Evolutionary conservation across 2,888 invertebrate species (phyloP).

Genomic region (Drosophila helvetica): DNA sequence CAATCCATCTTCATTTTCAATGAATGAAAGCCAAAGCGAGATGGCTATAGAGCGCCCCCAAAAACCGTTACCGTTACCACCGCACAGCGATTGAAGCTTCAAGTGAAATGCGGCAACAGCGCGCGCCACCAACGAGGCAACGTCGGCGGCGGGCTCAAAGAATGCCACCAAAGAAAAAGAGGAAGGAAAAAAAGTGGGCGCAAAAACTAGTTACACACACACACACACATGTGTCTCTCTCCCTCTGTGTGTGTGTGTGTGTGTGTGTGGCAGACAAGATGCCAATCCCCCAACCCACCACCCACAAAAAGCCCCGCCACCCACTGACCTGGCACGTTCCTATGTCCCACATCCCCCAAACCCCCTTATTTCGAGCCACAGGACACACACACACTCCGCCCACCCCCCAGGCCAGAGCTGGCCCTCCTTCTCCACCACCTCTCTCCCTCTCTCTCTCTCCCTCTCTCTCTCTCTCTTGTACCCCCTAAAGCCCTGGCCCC

Average conservation of each 20-base stretch:
- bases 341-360: not conserved
- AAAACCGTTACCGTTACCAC: constrained; percentile 6
- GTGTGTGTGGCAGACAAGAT: constrained; percentile 42
- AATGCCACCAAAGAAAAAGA: constrained; percentile 45
- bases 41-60: constrained; percentile 14
- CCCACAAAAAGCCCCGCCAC: constrained; percentile 50
- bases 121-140: constrained; percentile 27
- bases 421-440: no score
- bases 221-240: constrained; percentile 19
- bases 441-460: not conserved
- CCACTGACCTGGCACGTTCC: constrained; percentile 77
- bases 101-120: constrained; percentile 64
- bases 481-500: constrained; percentile 24
- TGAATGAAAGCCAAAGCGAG: constrained; percentile 53
- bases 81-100: constrained; percentile 3
- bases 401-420: not conserved
- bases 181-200: constrained; percentile 71
- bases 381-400: not conserved
- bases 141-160: constrained; percentile 38
- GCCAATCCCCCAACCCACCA: constrained; percentile 46
- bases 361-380: not conserved
- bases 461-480: not conserved
- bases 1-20: constrained; percentile 62
- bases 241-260: constrained; percentile 28
- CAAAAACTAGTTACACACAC: constrained; percentile 73